These are phyloP conservation scores for Resseliella maxima DNA, from an alignment of 2,888 invertebrate genomes.

Conservation along the genomic window DNA sequence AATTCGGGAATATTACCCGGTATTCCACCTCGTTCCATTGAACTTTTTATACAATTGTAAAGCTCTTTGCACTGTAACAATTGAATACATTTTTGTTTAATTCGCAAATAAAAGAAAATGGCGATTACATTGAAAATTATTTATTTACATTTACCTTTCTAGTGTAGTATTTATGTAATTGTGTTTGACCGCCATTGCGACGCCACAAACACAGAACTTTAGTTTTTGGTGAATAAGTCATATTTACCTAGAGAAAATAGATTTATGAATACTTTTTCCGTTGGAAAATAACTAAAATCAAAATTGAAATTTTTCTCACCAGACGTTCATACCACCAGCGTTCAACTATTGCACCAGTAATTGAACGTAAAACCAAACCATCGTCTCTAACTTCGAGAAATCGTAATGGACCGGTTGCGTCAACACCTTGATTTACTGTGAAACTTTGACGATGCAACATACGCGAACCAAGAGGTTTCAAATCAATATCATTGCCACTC, in stretches of 20 bases:
- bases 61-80: slow-evolving; percentile 89
- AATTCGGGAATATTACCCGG: slow-evolving; percentile 67
- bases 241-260: too few relatives aligned
- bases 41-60: slow-evolving; percentile 98
- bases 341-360: slow-evolving; percentile 87
- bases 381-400: slow-evolving; percentile 98
- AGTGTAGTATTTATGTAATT: slow-evolving; percentile 98
- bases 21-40: slow-evolving; percentile 93
- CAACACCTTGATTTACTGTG: slow-evolving; percentile 96
- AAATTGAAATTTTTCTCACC: too few relatives aligned
- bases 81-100: not conserved
- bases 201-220: slow-evolving; percentile 97
- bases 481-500: slow-evolving; percentile 97
- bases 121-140: not conserved
- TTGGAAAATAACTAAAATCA: too few relatives aligned
- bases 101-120: not conserved
- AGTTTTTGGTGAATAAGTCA: slow-evolving; percentile 99
- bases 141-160: slow-evolving; percentile 79
- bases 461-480: slow-evolving; percentile 95
- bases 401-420: slow-evolving; percentile 87
- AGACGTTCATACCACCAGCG: slow-evolving; percentile 99
- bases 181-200: slow-evolving; percentile 92
- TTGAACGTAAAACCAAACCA: slow-evolving; percentile 85
- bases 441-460: slow-evolving; percentile 97
- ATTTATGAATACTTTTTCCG: too few relatives aligned